Evolutionary conservation across 1,140 invertebrate species (phyloP).

Genomic region (Magallana ariakensis): DNA sequence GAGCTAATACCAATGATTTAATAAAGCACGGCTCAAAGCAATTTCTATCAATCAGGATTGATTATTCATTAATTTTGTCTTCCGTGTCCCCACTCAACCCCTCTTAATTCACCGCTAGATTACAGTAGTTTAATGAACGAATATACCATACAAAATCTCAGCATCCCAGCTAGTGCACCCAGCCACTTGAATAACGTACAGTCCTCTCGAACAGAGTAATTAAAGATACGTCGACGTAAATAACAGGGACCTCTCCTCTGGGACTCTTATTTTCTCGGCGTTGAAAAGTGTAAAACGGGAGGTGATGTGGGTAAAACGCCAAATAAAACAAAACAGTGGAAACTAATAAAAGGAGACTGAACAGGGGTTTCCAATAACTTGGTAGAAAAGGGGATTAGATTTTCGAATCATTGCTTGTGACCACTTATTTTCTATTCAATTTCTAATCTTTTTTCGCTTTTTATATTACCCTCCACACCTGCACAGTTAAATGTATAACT

Average conservation of each 20-base stretch:
- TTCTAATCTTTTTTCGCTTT: background rate
- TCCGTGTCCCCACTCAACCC: slow-evolving; percentile 3
- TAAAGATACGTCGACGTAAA: slow-evolving; percentile 20
- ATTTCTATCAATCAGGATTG: slow-evolving; percentile 24
- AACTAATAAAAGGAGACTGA: background rate
- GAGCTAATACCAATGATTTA: slow-evolving; percentile 29
- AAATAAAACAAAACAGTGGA: too few relatives aligned
- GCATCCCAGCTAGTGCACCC: background rate
- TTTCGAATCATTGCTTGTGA: background rate
- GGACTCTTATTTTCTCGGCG: background rate
- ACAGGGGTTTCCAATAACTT: background rate
- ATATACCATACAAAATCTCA: background rate
- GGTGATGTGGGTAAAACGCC: background rate
- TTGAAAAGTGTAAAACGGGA: background rate
- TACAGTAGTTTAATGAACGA: slow-evolving; percentile 20
- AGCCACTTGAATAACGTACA: background rate
- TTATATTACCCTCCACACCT: too few relatives aligned
- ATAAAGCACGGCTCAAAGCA: slow-evolving; percentile 17
- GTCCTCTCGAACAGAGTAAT: slow-evolving; percentile 17
- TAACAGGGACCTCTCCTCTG: background rate
- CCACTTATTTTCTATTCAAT: slow-evolving; percentile 8
- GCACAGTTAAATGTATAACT: too few relatives aligned
- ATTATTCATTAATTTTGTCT: slow-evolving; percentile 33
- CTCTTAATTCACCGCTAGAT: slow-evolving; percentile 8
- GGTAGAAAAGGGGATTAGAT: background rate